Conservation (phyloP, 2,888 invertebrate species). For the Bellardia bayeri region DNA sequence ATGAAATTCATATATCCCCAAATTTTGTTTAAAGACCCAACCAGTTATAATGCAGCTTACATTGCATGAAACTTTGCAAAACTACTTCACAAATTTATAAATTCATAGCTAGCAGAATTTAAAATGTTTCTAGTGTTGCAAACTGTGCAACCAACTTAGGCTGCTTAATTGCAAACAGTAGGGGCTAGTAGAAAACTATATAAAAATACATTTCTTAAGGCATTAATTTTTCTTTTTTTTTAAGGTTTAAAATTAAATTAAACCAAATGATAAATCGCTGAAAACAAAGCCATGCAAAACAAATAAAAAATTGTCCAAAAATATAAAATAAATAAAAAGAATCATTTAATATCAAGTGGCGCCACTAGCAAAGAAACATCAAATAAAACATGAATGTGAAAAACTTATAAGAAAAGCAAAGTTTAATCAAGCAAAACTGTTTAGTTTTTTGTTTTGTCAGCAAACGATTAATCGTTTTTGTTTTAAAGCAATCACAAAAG, state of each 20-base stretch:
- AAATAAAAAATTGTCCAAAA: neutral
- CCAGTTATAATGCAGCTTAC: too few species aligned
- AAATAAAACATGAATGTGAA: neutral
- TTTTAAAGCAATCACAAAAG: neutral
- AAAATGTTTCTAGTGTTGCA: neutral
- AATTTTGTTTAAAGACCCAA: too few species aligned
- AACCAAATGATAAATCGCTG: slow-evolving; percentile 8
- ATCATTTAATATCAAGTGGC: slow-evolving; percentile 21
- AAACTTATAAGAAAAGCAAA: neutral
- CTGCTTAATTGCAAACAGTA: neutral
- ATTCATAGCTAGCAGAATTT: too few species aligned
- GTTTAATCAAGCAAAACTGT: neutral
- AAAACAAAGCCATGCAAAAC: neutral
- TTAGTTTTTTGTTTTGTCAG: neutral
- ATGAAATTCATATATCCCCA: too few species aligned
- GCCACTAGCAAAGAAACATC: neutral
- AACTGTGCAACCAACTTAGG: neutral
- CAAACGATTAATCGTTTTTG: neutral
- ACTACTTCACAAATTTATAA: too few species aligned
- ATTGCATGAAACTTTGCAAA: too few species aligned
- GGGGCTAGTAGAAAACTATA: neutral
- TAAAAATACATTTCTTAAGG: neutral
- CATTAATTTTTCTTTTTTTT: neutral
- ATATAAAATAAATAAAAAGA: neutral
- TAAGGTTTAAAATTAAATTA: slow-evolving; percentile 7